Base-by-base conservation (phyloP, 1,140 invertebrate species). In the Polypedilum vanderplanki region DNA sequence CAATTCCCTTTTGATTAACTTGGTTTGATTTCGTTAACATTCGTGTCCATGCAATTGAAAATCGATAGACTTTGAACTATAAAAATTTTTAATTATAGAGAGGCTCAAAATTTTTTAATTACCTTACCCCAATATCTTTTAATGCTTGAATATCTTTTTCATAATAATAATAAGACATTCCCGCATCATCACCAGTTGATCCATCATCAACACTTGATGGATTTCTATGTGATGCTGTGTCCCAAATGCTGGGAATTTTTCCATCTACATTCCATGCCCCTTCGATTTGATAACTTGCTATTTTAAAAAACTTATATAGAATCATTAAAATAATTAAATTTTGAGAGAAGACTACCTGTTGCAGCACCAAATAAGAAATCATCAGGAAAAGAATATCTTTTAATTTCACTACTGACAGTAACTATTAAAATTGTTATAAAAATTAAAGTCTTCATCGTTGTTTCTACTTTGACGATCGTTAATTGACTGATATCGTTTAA, bases 141-240 rank as follows among this genome's bases (percentile, higher is more conserved):
- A 87, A 76, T 64, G 85, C 79, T 57, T 81, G 77, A 3, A 89
- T 81, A 76, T 89, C 88, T 75, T 87, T 82, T 77, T 83, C 83
- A 76, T 85, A 87, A 76, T 85, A 84, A 78, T 88, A 84, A 77
- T 89, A 89, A 24, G 86, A 87, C 78, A 88, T 86, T 73, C 85
- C 84, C 65, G 84, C 83, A 24, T 83, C 76, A 76, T 85, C 81
- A 8, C 83, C 84, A 75, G 76, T 84, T 46, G 75, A 77, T 5
- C 76, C 57, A 76, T 86, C 82, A 7, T 70, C 75, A 22, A 86
- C 81, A n/a, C 77, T 78, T 20, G 77, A 75, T 40, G 78, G 77
- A 73, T 77, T 73, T 10, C 74, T 74, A 74, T 82, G 81, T 2
- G 75, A 78, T n/a, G 80, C 74, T 9, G 74, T 67, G 76, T 84